Evolutionary conservation across 2,113 vertebrate genomes (phyloP).

Genomic region (Melanerpes aurifrons): DNA sequence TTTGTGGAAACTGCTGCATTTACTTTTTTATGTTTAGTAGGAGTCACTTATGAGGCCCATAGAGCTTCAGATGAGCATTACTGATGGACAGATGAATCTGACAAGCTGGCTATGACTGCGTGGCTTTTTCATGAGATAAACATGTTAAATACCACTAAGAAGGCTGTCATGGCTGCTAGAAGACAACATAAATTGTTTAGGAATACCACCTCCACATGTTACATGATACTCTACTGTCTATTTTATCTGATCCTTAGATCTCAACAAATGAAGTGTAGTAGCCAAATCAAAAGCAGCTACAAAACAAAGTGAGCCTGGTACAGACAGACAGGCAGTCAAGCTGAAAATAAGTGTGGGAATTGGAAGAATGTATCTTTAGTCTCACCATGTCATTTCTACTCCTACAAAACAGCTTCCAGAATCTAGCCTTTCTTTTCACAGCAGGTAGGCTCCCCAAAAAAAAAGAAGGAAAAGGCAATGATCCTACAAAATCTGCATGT

Average conservation of each 20-base stretch:
- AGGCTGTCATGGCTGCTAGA: not conserved
- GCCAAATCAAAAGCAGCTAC: not conserved
- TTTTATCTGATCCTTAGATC: not conserved
- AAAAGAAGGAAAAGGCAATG: not conserved
- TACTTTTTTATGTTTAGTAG: not conserved
- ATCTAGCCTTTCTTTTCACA: not conserved
- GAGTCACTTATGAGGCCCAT: not conserved
- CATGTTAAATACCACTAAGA: not conserved
- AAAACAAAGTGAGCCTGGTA: not conserved
- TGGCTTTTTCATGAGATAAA: not conserved
- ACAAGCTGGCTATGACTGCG: not conserved
- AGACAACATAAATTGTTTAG: not conserved
- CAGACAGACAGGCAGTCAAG: not conserved
- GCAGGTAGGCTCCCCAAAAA: not conserved
- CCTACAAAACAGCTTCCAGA: not conserved
- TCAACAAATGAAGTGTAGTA: not conserved
- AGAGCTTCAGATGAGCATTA: not conserved
- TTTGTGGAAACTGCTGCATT: not conserved
- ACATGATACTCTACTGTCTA: not conserved
- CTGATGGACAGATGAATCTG: not conserved
- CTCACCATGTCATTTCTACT: not conserved
- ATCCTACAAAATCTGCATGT: not conserved
- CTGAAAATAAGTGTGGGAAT: constrained; percentile 19
- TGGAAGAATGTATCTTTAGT: not conserved
- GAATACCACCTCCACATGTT: not conserved